Conservation (phyloP, 2,797 vertebrate species). For the Acanthiza pusilla region DNA sequence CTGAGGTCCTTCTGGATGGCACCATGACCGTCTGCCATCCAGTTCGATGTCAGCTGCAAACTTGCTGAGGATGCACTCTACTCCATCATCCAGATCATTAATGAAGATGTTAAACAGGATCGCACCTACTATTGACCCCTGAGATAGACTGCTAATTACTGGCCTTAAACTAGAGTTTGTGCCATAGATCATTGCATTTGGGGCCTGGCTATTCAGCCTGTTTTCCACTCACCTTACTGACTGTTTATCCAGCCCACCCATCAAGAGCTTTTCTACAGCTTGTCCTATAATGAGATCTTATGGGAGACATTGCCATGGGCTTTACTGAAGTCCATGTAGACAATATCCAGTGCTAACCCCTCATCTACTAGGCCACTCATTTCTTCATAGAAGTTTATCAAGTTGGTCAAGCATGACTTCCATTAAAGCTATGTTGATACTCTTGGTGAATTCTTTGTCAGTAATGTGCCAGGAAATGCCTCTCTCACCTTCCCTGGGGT, state of each 20-base stretch:
- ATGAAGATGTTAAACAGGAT: not conserved
- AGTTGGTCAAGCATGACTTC: not conserved
- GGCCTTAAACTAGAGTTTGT: not conserved
- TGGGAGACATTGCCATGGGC: not conserved
- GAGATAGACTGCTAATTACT: not conserved
- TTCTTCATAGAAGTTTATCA: not conserved
- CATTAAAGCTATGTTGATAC: not conserved
- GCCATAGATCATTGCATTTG: not conserved
- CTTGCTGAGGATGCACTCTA: not conserved
- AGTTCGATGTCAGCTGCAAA: not conserved
- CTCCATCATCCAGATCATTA: not conserved
- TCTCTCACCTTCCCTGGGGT: not conserved
- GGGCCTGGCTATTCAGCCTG: too few relatives aligned
- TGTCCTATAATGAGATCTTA: not conserved
- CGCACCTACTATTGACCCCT: not conserved
- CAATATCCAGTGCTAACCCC: not conserved
- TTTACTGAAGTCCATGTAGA: not conserved
- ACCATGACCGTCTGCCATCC: accelerated
- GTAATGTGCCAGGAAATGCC: not conserved
- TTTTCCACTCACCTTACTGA: not conserved
- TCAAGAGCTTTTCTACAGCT: not conserved
- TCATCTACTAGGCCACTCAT: not conserved
- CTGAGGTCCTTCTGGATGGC: not conserved
- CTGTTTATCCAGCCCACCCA: not conserved
- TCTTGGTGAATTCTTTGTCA: not conserved